Conservation (phyloP, 2,797 vertebrate genomes). For the Gambelia wislizenii region DNA sequence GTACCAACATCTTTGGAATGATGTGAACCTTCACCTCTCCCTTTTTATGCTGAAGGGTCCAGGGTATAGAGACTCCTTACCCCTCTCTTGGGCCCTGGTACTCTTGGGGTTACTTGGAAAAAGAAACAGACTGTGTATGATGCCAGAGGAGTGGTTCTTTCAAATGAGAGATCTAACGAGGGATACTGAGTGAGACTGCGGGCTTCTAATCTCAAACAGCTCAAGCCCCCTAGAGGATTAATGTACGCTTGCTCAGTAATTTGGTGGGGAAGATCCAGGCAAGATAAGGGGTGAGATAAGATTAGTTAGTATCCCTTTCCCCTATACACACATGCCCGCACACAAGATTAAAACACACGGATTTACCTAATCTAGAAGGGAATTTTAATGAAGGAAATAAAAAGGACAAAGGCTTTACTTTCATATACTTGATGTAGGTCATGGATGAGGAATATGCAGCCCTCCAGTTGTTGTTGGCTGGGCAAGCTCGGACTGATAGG, state of each 20-base stretch:
- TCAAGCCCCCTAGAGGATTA: neutral
- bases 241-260: neutral
- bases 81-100: neutral
- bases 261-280: neutral
- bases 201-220: neutral
- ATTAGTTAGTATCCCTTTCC: neutral
- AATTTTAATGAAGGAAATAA: neutral
- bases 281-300: conserved; percentile 1
- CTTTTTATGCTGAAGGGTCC: neutral
- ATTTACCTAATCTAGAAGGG: neutral
- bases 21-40: too few relatives aligned
- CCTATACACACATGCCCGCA: neutral
- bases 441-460: neutral
- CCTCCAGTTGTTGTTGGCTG: neutral
- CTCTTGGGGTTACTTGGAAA: neutral
- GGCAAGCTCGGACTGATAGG: neutral
- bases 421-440: neutral
- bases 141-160: neutral
- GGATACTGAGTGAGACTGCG: neutral
- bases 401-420: neutral
- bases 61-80: neutral
- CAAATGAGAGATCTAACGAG: neutral
- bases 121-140: neutral
- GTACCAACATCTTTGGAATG: neutral
- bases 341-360: neutral